Percentiles rank a stretch among this genome's conserved stretches.
These are phyloP conservation scores for Pteronura brasiliensis DNA, from an alignment of 2,113 vertebrate genomes.

Conservation along the genomic window DNA sequence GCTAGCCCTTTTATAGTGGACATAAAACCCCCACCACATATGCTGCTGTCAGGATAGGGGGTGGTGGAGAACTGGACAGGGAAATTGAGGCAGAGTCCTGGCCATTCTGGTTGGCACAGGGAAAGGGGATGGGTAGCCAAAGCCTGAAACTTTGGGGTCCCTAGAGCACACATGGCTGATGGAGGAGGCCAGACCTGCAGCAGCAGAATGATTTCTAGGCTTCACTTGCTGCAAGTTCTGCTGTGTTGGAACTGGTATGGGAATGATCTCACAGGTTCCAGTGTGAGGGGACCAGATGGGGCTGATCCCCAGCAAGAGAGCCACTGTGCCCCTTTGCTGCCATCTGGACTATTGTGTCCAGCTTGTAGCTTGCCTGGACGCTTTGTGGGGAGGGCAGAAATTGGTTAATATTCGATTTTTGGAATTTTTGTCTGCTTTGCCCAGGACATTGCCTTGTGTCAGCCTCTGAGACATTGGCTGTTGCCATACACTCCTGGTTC, in stretches of 20 bases:
- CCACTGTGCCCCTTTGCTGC: background rate
- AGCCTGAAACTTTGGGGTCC: background rate
- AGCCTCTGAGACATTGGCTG: background rate
- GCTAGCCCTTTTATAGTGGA: background rate
- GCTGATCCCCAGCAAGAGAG: background rate
- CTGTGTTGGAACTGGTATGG: background rate
- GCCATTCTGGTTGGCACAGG: background rate
- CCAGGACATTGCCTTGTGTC: background rate
- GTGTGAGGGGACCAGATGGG: background rate
- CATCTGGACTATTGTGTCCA: background rate
- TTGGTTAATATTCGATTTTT: background rate
- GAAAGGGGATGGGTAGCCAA: background rate
- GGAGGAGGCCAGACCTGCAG: background rate
- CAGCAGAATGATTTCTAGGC: background rate
- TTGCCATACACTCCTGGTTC: background rate
- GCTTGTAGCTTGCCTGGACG: background rate
- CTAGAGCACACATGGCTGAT: background rate
- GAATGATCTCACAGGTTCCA: background rate
- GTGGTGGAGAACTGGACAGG: background rate
- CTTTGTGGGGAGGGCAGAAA: background rate
- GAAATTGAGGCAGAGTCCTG: conserved; percentile 9
- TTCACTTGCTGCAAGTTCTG: background rate
- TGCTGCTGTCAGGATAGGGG: background rate
- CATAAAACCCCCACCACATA: no score
- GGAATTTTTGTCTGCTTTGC: conserved; percentile 33